These are phyloP conservation scores for Holothuria leucospilota DNA, from an alignment of 53 echinoderm and acorn worm genomes.

Conservation along the genomic window DNA sequence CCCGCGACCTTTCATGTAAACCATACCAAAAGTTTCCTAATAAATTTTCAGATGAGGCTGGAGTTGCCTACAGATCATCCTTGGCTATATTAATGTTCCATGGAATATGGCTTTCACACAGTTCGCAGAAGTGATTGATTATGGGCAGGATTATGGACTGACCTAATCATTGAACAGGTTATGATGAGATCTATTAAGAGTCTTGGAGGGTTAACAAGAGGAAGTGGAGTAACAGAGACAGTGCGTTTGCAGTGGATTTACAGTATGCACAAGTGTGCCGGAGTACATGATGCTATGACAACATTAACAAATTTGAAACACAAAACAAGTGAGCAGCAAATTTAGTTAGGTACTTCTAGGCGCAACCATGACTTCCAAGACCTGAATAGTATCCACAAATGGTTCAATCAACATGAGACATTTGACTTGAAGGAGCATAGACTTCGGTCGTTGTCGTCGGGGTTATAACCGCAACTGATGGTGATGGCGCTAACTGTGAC, in stretches of 20 bases:
- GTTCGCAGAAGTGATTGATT: constrained; percentile 28
- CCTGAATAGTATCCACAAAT: neutral
- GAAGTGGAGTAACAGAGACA: constrained; percentile 43
- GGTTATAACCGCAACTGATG: constrained; percentile 31
- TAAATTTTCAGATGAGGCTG: constrained; percentile 34
- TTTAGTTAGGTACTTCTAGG: neutral
- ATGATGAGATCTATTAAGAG: constrained; percentile 49
- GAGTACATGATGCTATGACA: constrained; percentile 28
- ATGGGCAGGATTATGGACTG: constrained; percentile 61
- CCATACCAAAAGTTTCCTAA: constrained; percentile 27
- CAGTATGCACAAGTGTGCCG: constrained; percentile 37
- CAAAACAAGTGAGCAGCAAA: constrained; percentile 47
- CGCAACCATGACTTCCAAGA: constrained; percentile 26
- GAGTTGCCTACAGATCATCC: constrained; percentile 28
- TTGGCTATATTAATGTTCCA: constrained; percentile 23
- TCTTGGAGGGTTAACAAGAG: constrained; percentile 50
- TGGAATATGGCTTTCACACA: constrained; percentile 34
- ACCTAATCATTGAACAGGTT: constrained; percentile 45
- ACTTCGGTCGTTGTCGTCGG: constrained; percentile 21
- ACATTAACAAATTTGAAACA: neutral
- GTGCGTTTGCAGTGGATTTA: constrained; percentile 18
- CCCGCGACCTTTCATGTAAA: constrained; percentile 53
- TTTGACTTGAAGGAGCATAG: neutral
- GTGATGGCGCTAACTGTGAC: constrained; percentile 51
- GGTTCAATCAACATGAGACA: constrained; percentile 32